These are phyloP conservation scores for Palythoa grandiflora DNA, from an alignment of 92 coral and sea anemone species.

Conservation along the genomic window DNA sequence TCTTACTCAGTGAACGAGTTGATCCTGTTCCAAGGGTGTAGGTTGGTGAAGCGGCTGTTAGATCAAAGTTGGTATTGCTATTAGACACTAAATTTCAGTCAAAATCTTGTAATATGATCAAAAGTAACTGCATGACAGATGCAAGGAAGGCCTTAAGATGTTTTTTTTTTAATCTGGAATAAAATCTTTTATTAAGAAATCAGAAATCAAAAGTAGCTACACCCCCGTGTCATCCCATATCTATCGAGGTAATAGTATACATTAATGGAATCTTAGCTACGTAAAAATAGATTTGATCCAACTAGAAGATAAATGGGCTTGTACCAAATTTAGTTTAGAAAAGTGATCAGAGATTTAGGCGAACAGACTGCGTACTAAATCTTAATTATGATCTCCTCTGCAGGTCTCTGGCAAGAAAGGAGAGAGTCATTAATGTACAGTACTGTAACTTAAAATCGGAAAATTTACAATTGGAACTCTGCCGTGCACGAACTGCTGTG, in stretches of 20 bases:
- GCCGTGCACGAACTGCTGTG: background rate
- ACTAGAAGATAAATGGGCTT: background rate
- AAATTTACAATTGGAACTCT: background rate
- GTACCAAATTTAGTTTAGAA: background rate
- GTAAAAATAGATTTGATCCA: too few relatives aligned
- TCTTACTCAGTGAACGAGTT: background rate
- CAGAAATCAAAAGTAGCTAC: too few relatives aligned
- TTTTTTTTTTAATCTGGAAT: too few relatives aligned
- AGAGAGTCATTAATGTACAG: background rate
- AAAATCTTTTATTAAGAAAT: too few relatives aligned
- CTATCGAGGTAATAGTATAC: too few relatives aligned
- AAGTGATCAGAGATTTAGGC: background rate
- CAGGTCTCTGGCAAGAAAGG: slow-evolving; percentile 25
- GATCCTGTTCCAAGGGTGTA: background rate
- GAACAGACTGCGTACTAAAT: background rate
- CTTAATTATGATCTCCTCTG: background rate
- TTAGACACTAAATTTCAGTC: too few relatives aligned
- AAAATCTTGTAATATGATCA: too few relatives aligned
- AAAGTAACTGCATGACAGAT: too few relatives aligned
- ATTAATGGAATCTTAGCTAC: too few relatives aligned
- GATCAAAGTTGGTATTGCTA: too few relatives aligned
- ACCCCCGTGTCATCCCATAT: too few relatives aligned
- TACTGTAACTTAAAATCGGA: background rate
- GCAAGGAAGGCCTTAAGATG: too few relatives aligned
- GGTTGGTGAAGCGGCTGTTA: background rate